Evolutionary conservation across 2,888 invertebrate species (phyloP), one percentile per base, ranked within the genome.

Genomic region (Ischnus inquisitorius): DNA sequence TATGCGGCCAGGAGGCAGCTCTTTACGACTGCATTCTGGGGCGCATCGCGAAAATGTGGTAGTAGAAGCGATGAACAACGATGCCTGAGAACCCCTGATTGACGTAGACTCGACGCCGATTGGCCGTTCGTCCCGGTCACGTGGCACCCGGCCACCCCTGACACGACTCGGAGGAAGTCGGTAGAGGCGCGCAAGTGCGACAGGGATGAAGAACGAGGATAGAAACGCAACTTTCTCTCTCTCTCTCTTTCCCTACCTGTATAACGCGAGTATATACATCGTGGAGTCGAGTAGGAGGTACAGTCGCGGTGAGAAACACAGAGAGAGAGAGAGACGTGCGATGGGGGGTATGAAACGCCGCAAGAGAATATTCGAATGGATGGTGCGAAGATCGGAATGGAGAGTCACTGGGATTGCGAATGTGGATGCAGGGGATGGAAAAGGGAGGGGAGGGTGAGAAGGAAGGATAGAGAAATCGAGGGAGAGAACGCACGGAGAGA

Each of bases 71-170:
- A 34, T 28, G 41, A 43, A 6, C n/a, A 28, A 28, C 16, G 28
- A n/a, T 19, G 16, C 48, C 39, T 91, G 93, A 92, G 92, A 90
- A 88, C 91, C 91, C 39, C 91, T 91, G 91, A 64, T 81, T 91
- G 92, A 91, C 91, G 92, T 92, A 89, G 88, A 83, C 84, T 46
- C 82, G 83, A 84, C 84, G 71, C 85, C 87, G 88, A 92, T 93
- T 92, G 93, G 93, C 86, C 85, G 90, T 87, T 75, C 84, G 83
- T 79, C 25, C 81, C 76, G 34, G 88, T 92, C 93, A 93, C 92
- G 92, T 93, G 92, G 90, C 88, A 46, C 34, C 68, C 60, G 25
- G 69, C 81, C 54, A 46, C 28, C 79, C 57, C 46, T 83, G 81
- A 79, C 88, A 83, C 84, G 80, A 65, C 82, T 84, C 85, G 81